Evolutionary conservation across 2,113 vertebrate species (phyloP), one percentile per base, ranked within the genome.

Genomic region (Marmota monax): DNA sequence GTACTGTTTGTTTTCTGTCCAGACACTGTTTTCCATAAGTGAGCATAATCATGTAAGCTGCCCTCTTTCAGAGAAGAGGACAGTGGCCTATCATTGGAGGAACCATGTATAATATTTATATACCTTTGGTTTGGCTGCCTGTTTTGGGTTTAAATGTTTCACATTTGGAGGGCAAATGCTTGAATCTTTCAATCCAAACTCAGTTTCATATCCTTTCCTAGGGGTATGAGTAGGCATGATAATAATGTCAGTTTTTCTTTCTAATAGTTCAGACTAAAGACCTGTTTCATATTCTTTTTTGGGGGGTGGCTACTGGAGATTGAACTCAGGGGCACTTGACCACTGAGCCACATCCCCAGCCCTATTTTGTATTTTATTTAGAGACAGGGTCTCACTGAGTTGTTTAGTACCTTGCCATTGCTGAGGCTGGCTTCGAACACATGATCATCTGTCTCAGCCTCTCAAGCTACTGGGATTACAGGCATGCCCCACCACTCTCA

Each of bases 21-120:
- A 95, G 79, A 48, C 83, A 25, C 89, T 97, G 53, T 97, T 84
- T 65, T 78, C 11, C 51, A 94, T 96, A 96, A 98, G 97, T 63
- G 56, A 98, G 84, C 80, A 74, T 97, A 97, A 96, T 88, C 95
- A 93, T 97, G 92, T 97, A 97, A 97, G 96, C 90, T 97, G 90
- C 91, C 94, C 98, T 90, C 96, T 97, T 70, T 70, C 39, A 20
- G 74, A 96, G 65, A 97, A 73, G 96, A 96, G 88, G 76, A 23
- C 90, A 12, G 0, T 11, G 91, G 67, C 76, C 53, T 96, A 77
- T 83, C 80, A 37, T 92, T 78, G n/a, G 97, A 92, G 83, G 74
- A 96, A 88, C 88, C 79, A 51, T 93, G 16, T 82, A 77, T 93
- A 58, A n/a, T 58, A 96, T 96, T 97, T 88, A 92, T 72, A 77